A percentile compares a stretch with the other conserved stretches of the same genome.
These are phyloP conservation scores for Hirudo medicinalis DNA, from an alignment of 1,140 invertebrate genomes.

Conservation along the genomic window DNA sequence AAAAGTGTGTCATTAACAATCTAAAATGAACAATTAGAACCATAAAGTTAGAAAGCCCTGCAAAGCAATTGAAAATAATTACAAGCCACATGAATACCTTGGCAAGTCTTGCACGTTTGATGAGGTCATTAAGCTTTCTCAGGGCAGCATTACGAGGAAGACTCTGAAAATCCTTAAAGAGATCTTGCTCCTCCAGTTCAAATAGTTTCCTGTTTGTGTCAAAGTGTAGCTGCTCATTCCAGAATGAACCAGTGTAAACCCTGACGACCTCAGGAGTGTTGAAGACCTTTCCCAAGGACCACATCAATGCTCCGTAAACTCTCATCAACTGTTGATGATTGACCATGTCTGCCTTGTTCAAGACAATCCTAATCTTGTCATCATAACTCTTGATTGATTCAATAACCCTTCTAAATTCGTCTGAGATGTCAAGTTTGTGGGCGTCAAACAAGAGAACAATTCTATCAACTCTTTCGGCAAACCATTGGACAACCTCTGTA, in stretches of 20 bases:
- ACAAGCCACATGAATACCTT: slow-evolving; percentile 49
- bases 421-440: slow-evolving; percentile 98
- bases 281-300: slow-evolving; percentile 69
- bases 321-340: slow-evolving; percentile 97
- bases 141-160: slow-evolving; percentile 85
- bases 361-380: slow-evolving; percentile 93
- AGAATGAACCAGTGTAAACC: slow-evolving; percentile 97
- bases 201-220: slow-evolving; percentile 63
- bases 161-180: slow-evolving; percentile 85
- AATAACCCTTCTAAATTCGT: slow-evolving; percentile 83
- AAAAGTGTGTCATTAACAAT: no score
- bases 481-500: slow-evolving; percentile 93
- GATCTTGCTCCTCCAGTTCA: slow-evolving; percentile 90
- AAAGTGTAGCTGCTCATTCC: slow-evolving; percentile 86
- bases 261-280: slow-evolving; percentile 96
- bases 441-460: slow-evolving; percentile 96
- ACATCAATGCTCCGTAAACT: slow-evolving; percentile 96
- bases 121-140: slow-evolving; percentile 90
- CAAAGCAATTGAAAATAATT: slow-evolving; percentile 14
- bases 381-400: slow-evolving; percentile 80
- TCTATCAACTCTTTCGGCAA: slow-evolving; percentile 90
- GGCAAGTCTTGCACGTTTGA: slow-evolving; percentile 84
- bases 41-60: not conserved
- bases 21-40: no score
- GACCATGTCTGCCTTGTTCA: slow-evolving; percentile 98